Percentiles rank a stretch among this genome's conserved stretches.
These are phyloP conservation scores for Protobothrops flavoviridis DNA, from an alignment of 2,113 vertebrate species.

Conservation along the genomic window DNA sequence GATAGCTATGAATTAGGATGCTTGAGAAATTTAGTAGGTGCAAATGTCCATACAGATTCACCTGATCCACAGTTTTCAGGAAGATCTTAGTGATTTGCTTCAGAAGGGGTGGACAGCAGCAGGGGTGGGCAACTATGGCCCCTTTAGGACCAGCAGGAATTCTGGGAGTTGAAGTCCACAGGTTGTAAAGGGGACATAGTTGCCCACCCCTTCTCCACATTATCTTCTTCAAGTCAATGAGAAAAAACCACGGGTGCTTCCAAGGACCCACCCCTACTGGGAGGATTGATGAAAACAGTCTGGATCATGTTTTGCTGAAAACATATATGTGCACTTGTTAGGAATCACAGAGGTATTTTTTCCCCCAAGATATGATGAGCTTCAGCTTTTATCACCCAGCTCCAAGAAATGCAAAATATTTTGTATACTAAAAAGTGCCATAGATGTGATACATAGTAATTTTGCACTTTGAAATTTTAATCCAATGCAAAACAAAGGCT, in stretches of 20 bases:
- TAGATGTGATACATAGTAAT: constrained; percentile 18
- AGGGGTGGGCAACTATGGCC: background rate
- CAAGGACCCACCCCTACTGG: background rate
- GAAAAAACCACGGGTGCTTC: background rate
- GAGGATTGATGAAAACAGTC: background rate
- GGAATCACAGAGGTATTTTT: background rate
- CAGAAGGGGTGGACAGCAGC: background rate
- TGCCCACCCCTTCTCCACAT: background rate
- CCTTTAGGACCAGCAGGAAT: background rate
- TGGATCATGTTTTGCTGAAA: background rate
- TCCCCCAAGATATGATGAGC: background rate
- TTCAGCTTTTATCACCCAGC: background rate
- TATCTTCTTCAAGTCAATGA: background rate
- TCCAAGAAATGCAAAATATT: background rate
- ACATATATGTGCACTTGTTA: background rate
- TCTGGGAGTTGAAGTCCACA: background rate
- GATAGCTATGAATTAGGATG: background rate
- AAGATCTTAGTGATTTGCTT: background rate
- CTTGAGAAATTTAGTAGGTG: background rate
- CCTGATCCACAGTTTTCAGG: background rate
- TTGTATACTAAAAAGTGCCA: background rate
- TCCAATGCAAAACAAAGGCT: background rate
- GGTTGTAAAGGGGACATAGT: background rate
- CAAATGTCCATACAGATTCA: background rate
- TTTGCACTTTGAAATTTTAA: background rate